Evolutionary conservation across 2,888 invertebrate genomes (phyloP), one percentile per base, ranked within the genome.

Genomic region (Tetheella fluctuosa): DNA sequence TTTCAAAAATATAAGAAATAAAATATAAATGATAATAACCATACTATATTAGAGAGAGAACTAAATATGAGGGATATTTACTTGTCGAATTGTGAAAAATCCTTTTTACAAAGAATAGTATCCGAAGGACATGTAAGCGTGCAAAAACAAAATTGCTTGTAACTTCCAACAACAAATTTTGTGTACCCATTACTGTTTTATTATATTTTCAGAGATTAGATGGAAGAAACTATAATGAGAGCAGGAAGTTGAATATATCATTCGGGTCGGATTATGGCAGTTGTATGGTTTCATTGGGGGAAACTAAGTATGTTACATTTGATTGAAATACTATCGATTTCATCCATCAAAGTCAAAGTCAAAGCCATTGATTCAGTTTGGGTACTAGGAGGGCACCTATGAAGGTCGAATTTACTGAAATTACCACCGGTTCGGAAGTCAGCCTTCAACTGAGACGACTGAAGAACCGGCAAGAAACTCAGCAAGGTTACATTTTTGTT

Each of bases 231-330:
- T 95, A 96, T 65, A 94, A 96, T 73, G 97, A 97, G 83, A 96
- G 95, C 67, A 94, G 98, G 69, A 91, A 94, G 30, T 84, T 97
- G 17, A 91, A 95, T 71, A 95, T 98, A 64, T 91, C 95, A 69
- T 97, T 97, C 86, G 97, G 97, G 20, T 94, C 95, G n/a, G 96
- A 96, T 68, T 97, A 96, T 94, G 98, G 98, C 52, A 96, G 95
- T 71, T 97, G 96, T 75, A 92, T 95, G 67, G 97, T 97, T 10
- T 94, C 95, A 8, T 87, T 97, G 61, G 97, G 97, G 57, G 95
- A 96, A 85, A 97, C 98, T 8, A 95, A 94, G 96, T 96, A 91
- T 80, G 85, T 68, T 23, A 23, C n/a, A 12, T 48, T 23, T 30
- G n/a, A 42, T 6, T 3, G 13, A 37, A 1, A 37, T 37, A 13